These are phyloP conservation scores for Ormyrus pomaceus DNA, from an alignment of 2,888 invertebrate genomes.

Conservation along the genomic window DNA sequence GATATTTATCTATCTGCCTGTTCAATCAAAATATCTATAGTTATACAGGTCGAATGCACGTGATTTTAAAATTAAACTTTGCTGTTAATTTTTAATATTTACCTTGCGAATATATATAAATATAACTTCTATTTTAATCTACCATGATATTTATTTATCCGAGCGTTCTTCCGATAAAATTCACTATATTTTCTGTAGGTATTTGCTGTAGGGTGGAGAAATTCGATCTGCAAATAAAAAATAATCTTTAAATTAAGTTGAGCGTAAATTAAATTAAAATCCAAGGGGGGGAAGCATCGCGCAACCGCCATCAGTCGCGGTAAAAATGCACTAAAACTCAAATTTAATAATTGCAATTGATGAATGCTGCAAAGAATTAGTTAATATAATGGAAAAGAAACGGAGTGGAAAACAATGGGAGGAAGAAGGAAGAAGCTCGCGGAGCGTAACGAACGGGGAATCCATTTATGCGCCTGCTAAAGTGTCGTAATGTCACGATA, in stretches of 20 bases:
- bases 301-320: not conserved
- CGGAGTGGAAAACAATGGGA: slow-evolving; percentile 36
- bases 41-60: no score
- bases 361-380: slow-evolving; percentile 2
- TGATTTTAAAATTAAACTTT: no score
- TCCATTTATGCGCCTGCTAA: slow-evolving; percentile 39
- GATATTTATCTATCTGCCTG: no score
- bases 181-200: no score
- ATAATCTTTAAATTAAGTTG: not conserved
- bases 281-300: not conserved
- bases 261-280: slow-evolving; percentile 1
- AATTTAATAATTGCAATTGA: slow-evolving; percentile 13
- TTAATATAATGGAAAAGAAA: slow-evolving; percentile 36
- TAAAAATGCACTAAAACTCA: not conserved
- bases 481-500: slow-evolving; percentile 52
- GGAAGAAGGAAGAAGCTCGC: slow-evolving; percentile 39
- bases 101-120: no score
- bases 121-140: no score
- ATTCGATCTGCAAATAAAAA: no score
- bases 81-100: no score
- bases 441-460: slow-evolving; percentile 37
- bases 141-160: no score
- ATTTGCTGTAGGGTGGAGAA: no score
- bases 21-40: no score
- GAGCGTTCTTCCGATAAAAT: no score